Conservation (phyloP, 2,113 vertebrate genomes). For the Festucalex cinctus region DNA sequence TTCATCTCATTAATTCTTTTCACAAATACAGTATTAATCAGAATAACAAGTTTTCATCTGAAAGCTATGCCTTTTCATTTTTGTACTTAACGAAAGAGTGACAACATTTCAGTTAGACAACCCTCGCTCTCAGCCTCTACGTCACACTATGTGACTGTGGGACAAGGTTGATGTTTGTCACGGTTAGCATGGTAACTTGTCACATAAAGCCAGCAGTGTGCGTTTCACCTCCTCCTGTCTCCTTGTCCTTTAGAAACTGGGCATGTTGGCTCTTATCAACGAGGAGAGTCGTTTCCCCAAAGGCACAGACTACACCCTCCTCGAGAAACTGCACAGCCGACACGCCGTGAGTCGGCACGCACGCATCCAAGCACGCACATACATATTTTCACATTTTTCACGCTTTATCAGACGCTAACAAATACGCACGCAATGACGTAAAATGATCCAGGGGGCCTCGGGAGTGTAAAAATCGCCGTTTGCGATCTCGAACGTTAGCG, state of each 20-base stretch:
- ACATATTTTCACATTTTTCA: slow-evolving; percentile 6
- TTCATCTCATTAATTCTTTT: too few relatives aligned
- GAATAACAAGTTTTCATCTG: background rate
- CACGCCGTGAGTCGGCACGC: slow-evolving; percentile 78
- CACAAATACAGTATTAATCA: too few relatives aligned
- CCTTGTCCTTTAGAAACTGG: slow-evolving; percentile 80
- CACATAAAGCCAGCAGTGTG: slow-evolving; percentile 40
- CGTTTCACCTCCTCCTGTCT: slow-evolving; percentile 46
- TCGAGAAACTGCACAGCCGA: slow-evolving; percentile 90
- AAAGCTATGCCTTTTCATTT: background rate
- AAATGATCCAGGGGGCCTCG: slow-evolving; percentile 13
- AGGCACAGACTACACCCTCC: slow-evolving; percentile 89
- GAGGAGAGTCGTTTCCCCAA: slow-evolving; percentile 93
- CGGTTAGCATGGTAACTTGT: slow-evolving; percentile 45
- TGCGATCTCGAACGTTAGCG: slow-evolving; percentile 18
- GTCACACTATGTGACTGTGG: too few relatives aligned
- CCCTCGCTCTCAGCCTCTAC: background rate
- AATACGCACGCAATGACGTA: slow-evolving; percentile 13
- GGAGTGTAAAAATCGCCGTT: background rate
- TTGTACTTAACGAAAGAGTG: background rate
- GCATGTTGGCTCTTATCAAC: slow-evolving; percentile 88
- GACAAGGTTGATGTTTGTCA: slow-evolving; percentile 24
- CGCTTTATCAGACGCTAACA: background rate
- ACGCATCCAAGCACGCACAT: slow-evolving; percentile 5
- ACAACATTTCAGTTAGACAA: background rate